Conservation (phyloP, 2,888 invertebrate genomes). For the Conops quadrifasciatus region DNA sequence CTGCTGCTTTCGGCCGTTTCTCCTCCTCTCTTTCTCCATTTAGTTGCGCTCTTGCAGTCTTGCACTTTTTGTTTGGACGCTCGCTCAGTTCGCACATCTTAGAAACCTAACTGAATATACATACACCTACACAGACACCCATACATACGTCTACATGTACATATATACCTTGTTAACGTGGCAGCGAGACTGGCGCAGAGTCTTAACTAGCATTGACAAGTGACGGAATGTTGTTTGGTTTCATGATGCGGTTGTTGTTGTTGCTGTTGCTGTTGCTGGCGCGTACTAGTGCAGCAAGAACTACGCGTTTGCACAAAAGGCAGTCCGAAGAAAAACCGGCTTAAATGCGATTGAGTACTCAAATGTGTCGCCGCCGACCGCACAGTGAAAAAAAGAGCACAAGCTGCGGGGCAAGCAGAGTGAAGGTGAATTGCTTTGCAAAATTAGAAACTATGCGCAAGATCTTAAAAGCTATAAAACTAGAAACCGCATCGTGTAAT, state of each 20-base stretch:
- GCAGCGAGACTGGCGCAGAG: neutral
- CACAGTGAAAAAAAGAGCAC: neutral
- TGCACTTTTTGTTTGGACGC: neutral
- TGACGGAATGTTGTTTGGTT: constrained; percentile 29
- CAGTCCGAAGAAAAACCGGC: constrained; percentile 20
- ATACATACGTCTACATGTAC: constrained; percentile 17
- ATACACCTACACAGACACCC: no score
- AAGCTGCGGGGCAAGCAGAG: no score
- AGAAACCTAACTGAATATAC: no score
- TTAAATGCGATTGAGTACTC: constrained; percentile 26
- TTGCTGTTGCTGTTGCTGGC: neutral
- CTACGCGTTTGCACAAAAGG: constrained; percentile 22
- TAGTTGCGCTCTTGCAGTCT: constrained; percentile 21
- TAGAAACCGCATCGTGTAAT: no score
- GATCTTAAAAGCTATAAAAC: neutral
- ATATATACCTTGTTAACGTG: constrained; percentile 1
- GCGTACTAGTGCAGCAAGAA: constrained; percentile 25
- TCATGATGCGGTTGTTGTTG: neutral
- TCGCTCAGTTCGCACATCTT: no score
- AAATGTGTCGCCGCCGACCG: neutral
- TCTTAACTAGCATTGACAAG: constrained; percentile 22
- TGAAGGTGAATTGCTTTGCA: neutral
- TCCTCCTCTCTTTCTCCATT: constrained; percentile 9
- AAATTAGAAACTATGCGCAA: neutral
- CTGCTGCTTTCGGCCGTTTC: neutral